Base-by-base conservation (phyloP, 2,888 invertebrate genomes). In the Melanostoma mellinum region DNA sequence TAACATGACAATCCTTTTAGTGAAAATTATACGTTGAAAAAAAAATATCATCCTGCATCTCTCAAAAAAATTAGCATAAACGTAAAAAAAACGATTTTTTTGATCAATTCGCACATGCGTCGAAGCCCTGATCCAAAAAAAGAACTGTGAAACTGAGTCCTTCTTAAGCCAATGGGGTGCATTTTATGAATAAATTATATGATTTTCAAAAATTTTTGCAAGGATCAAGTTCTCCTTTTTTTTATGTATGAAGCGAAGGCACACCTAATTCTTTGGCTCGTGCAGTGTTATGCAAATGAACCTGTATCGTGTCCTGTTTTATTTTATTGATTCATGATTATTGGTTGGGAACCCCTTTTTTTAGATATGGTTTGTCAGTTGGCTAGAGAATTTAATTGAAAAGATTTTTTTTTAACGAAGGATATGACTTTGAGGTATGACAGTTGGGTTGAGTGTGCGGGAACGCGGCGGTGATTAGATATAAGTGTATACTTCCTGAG, bases 261-360 rank as follows among this genome's bases (percentile, higher is more conserved):
- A 65, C 79, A 74, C 60, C 74, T 75, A 58, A 69, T 84, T 48
- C 20, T 61, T 67, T 84, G 84, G 79, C 84, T 74, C 79, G 84
- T 84, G 79, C 79, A 84, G 65, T 79, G 84, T 84, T 84, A 84
- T 84, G 84, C 84, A 84, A 84, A 84, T 84, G 60, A 84, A 75
- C 73, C 79, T 84, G 84, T 55, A 67, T 58, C 53, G 63, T 65
- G 63, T 76, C 60, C 65, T 74, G 33, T 44, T 63, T 56, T 44
- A 35, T 72, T 67, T 75, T 84, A 79, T 84, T 79, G 84, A 79
- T 84, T 60, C 74, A 6, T 75, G 79, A 79, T 84, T 79, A 84
- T 79, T 84, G 58, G 78, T 46, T 42, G 68, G 33, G 56, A 42
- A 72, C 65, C 78, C 75, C 63, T 74, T 38, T 35, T 36, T 60